phyloP scores from a whole-genome alignment of 35 echinoderm and acorn worm genomes.

The Strongylocentrotus purpuratus region DNA sequence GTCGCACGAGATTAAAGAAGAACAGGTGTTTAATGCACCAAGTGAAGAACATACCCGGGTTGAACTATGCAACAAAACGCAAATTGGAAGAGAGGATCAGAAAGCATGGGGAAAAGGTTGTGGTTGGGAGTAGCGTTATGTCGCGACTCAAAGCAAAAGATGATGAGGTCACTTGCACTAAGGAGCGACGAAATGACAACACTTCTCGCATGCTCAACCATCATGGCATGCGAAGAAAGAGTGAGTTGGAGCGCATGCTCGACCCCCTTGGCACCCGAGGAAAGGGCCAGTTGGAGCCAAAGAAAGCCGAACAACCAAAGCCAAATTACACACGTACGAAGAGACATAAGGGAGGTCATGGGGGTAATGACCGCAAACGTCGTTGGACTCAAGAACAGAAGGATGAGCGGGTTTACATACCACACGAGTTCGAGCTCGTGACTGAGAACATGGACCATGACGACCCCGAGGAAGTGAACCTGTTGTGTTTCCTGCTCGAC shows the following conservation, averaged over 20 bases:
- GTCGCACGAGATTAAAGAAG: neutral
- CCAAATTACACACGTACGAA: neutral
- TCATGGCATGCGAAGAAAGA: neutral
- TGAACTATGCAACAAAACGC: neutral
- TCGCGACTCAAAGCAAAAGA: neutral
- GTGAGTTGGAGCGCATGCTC: neutral
- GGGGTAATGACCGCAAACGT: neutral
- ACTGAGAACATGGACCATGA: neutral
- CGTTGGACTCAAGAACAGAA: conserved; percentile 13
- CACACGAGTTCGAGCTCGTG: conserved; percentile 60
- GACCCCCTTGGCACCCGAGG: too few species aligned
- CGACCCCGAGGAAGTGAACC: conserved; percentile 46
- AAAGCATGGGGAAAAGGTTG: neutral
- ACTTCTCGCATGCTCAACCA: neutral
- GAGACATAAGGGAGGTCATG: neutral
- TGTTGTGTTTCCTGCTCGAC: conserved; percentile 57
- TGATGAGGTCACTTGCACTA: neutral
- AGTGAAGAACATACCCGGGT: neutral
- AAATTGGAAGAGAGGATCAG: neutral
- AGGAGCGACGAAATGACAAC: neutral
- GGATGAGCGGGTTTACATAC: conserved; percentile 8
- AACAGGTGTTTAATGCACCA: neutral
- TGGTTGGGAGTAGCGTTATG: neutral
- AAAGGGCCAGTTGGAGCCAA: neutral
- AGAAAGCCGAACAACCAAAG: neutral